Evolutionary conservation across 2,113 vertebrate species (phyloP), one percentile per base, ranked within the genome.

Genomic region (Myotis lucifugus): DNA sequence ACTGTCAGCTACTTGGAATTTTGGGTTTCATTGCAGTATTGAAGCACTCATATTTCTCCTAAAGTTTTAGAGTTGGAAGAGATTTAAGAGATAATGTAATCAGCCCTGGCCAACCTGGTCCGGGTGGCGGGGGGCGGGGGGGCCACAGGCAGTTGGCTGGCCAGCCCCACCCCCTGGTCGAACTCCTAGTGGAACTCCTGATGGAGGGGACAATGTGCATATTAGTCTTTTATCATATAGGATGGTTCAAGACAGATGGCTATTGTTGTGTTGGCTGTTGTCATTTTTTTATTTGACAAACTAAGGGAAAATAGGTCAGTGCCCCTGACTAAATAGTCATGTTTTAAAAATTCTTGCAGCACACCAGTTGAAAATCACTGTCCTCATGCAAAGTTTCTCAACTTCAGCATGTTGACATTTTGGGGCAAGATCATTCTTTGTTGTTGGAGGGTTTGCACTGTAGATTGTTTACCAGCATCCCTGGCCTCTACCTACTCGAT

Each of bases 11-110:
- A 34, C 25, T 21, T 76, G 66, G 59, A 93, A 74, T 48, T 88
- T 42, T 37, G 66, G 29, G 69, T 91, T 46, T 88, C 89, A 76
- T 72, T 13, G 8, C 27, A 66, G 13, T 70, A 81, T 85, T 95
- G 27, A 70, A 37, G 52, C 34, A 76, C 11, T 81, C 10, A 1
- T 21, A 54, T 81, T 70, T 95, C 88, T 91, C 29, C 13, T 11
- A 85, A 61, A 83, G 37, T 84, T 61, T 81, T 88, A 48, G 69
- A 92, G 13, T 77, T 50, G 48, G 42, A 74, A 78, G 37, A 4
- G 8, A 50, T 73, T 96, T 88, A 42, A 88, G 67, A 85, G 61
- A 88, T 23, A 93, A 85, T 82, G 18, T 61, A 37, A 94, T 70
- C 64, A 90, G 54, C 18, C 19, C 54, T 56, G 18, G 54, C 54